A percentile compares a stretch with the other conserved stretches of the same genome.
phyloP scores from a whole-genome alignment of 2,888 invertebrate species.

The Stenotaenia linearis region DNA sequence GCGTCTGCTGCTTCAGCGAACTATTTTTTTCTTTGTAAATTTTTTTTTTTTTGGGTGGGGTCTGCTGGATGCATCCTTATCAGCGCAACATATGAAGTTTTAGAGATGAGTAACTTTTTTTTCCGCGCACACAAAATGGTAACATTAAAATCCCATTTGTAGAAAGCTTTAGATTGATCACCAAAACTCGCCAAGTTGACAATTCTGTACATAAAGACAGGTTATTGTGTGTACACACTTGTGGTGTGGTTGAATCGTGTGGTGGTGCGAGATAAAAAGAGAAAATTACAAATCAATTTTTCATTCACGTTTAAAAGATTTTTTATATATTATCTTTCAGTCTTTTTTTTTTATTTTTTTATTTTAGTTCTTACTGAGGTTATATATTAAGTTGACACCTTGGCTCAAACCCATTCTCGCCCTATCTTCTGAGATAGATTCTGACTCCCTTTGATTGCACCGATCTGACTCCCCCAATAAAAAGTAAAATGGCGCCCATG shows the following conservation, averaged over 20 bases:
- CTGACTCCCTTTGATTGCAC: slow-evolving; percentile 20
- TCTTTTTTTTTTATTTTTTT: neutral
- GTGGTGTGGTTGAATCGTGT: slow-evolving; percentile 5
- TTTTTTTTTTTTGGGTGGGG: neutral
- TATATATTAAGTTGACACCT: slow-evolving; percentile 14
- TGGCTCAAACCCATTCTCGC: neutral
- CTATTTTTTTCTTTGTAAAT: neutral
- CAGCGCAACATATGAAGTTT: neutral
- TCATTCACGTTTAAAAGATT: neutral
- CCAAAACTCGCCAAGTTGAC: neutral
- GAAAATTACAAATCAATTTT: slow-evolving; percentile 13
- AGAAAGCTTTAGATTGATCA: neutral
- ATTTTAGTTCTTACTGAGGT: neutral
- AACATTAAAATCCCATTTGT: neutral
- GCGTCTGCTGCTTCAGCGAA: slow-evolving; percentile 10
- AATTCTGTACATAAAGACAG: neutral
- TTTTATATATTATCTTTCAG: too few relatives aligned
- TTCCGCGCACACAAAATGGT: neutral
- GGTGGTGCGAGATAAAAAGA: neutral
- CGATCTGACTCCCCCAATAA: slow-evolving; percentile 9
- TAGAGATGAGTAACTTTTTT: neutral
- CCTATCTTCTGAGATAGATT: slow-evolving; percentile 23
- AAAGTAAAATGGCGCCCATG: slow-evolving; percentile 20
- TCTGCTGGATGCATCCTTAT: neutral
- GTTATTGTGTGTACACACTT: slow-evolving; percentile 12